Conservation (phyloP, 2,797 vertebrate genomes). For the Manis javanica region DNA sequence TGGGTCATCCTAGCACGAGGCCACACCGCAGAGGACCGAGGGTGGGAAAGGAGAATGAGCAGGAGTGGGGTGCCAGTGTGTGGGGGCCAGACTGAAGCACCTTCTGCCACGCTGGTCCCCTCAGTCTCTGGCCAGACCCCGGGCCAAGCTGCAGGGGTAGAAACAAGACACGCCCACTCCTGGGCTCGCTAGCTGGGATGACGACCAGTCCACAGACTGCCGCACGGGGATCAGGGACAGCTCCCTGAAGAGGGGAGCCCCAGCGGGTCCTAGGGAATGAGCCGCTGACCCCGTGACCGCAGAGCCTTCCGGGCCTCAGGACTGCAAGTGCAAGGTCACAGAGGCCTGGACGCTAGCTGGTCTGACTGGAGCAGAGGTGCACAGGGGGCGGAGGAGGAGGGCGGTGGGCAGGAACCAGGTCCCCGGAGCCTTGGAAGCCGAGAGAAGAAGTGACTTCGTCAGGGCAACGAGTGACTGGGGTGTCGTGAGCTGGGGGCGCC, state of each 20-base stretch:
- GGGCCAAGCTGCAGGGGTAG: background rate
- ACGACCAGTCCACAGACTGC: background rate
- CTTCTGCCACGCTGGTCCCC: background rate
- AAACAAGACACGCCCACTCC: background rate
- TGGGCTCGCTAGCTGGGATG: fast-evolving
- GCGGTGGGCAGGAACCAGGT: background rate
- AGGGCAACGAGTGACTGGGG: background rate
- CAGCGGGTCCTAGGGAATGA: background rate
- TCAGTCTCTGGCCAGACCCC: background rate
- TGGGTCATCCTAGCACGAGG: background rate
- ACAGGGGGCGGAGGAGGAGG: background rate
- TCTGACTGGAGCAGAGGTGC: background rate
- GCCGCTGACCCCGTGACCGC: background rate
- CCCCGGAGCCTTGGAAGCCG: background rate
- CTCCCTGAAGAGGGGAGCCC: background rate
- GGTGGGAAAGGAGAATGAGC: fast-evolving
- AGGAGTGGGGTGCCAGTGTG: background rate
- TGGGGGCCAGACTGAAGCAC: background rate
- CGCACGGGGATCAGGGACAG: too few species aligned
- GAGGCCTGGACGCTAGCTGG: background rate
- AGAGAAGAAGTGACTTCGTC: background rate
- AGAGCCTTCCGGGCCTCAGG: background rate
- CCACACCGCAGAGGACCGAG: background rate
- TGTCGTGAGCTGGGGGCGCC: too few species aligned
- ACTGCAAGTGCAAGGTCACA: background rate